Conservation (phyloP, 1,140 invertebrate genomes). For the Tribolium castaneum region DNA sequence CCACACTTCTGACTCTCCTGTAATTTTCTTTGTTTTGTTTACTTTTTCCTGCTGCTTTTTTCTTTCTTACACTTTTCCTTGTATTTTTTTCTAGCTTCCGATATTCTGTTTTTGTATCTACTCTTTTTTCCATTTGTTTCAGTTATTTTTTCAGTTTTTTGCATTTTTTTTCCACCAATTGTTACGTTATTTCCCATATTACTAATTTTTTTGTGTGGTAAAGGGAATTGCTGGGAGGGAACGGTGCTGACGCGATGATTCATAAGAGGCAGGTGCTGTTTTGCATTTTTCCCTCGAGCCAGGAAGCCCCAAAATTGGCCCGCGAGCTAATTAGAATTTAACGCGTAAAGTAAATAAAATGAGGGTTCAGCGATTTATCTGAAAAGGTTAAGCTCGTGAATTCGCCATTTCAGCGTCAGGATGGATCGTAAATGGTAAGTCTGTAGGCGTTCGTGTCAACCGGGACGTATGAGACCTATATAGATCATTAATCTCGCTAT, state of each 20-base stretch:
- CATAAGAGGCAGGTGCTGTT: background rate
- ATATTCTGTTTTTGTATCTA: no score
- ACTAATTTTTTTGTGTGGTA: background rate
- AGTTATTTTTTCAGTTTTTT: no score
- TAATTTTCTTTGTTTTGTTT: no score
- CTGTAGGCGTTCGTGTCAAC: constrained; percentile 32
- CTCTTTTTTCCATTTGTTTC: no score
- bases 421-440: constrained; percentile 19
- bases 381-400: constrained; percentile 27
- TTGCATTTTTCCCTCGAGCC: constrained; percentile 8
- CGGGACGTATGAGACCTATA: constrained; percentile 14
- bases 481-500: constrained; percentile 30
- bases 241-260: background rate
- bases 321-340: constrained; percentile 25
- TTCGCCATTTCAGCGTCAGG: background rate
- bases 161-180: no score
- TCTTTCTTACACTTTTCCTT: no score
- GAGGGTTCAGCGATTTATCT: constrained; percentile 27
- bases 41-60: no score
- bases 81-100: no score
- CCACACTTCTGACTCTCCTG: no score
- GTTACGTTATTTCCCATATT: no score
- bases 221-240: background rate
- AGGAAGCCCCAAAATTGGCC: constrained; percentile 6
- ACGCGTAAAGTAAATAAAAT: constrained; percentile 29